A percentile compares a stretch with the other conserved stretches of the same genome.
Conservation (phyloP, 53 echinoderm and acorn worm species). For the Crossaster papposus region DNA sequence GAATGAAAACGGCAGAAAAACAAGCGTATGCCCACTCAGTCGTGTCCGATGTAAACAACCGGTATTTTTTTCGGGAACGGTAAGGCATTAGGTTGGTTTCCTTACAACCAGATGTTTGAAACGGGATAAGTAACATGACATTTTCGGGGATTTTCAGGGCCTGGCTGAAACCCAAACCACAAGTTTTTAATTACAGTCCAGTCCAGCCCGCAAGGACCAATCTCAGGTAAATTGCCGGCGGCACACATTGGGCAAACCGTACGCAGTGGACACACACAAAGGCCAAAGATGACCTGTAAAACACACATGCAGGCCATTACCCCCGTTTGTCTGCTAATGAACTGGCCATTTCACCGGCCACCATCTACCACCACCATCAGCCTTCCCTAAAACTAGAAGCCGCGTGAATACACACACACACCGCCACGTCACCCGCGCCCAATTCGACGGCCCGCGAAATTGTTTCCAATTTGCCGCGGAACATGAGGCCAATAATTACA, state of each 20-base stretch:
- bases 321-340: constrained; percentile 3
- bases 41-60: too few species aligned
- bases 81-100: too few species aligned
- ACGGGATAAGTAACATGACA: too few species aligned
- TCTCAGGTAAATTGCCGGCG: constrained; percentile 3
- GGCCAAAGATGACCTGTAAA: not conserved
- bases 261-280: constrained; percentile 8
- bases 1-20: too few species aligned
- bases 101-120: too few species aligned
- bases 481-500: constrained; percentile 44
- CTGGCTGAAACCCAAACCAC: not conserved
- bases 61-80: too few species aligned
- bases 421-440: not conserved
- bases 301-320: constrained; percentile 1
- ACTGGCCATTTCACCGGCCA: not conserved
- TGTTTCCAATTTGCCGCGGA: constrained; percentile 29
- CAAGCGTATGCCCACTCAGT: too few species aligned
- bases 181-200: not conserved
- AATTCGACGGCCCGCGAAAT: constrained; percentile 26
- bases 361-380: not conserved
- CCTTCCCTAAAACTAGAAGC: not conserved
- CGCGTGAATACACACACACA: not conserved
- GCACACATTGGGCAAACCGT: not conserved
- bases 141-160: too few species aligned
- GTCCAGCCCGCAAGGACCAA: not conserved